Base-by-base conservation (phyloP, 1,140 invertebrate genomes). In the Panagrolaimus sp. region DNA sequence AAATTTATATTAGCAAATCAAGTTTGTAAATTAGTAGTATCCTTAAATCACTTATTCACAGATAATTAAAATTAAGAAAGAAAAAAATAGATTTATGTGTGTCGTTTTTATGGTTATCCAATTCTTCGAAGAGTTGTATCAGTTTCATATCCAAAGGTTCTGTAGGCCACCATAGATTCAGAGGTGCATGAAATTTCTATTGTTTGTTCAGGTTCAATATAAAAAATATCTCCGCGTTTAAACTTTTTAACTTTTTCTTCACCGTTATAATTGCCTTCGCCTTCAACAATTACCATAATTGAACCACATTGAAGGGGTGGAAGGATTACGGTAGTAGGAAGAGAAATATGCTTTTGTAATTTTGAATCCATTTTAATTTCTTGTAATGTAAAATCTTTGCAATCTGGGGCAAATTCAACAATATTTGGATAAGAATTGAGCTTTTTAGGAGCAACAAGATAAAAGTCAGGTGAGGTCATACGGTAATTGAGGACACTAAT, bases 401-500 rank as follows among this genome's bases (percentile, higher is more conserved):
- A 81, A 47, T 81, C 76, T 15, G 79, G 79, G 8, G 74, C 75
- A 73, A 78, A 81, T 70, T 79, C 73, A 15, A 72, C 67, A 32
- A 81, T 70, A 65, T 75, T 47, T 12, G 65, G 67, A 48, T 69
- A 71, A n/a, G 21, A 38, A 12, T 21, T 45, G 12, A 81, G 12
- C 17, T 32, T 32, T 26, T 65, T 46, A 2, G 74, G 67, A 12
- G 43, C 24, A 32, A 81, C 79, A 62, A 83, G 58, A 65, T 81
- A 81, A 26, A 63, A 74, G 21, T 69, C 70, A 12, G 79, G 79
- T 15, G 74, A 68, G 10, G 78, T 80, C 73, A 89, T 89, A 17
- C 87, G 85, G 79, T 96, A 98, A 68, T 89, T 90, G n/a, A 98
- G 83, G 86, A 95, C 93, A 6, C 87, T 83, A 24, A 91, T 87